Evolutionary conservation across 2,797 vertebrate genomes (phyloP), one percentile per base, ranked within the genome.

Genomic region (Cyclopterus lumpus): DNA sequence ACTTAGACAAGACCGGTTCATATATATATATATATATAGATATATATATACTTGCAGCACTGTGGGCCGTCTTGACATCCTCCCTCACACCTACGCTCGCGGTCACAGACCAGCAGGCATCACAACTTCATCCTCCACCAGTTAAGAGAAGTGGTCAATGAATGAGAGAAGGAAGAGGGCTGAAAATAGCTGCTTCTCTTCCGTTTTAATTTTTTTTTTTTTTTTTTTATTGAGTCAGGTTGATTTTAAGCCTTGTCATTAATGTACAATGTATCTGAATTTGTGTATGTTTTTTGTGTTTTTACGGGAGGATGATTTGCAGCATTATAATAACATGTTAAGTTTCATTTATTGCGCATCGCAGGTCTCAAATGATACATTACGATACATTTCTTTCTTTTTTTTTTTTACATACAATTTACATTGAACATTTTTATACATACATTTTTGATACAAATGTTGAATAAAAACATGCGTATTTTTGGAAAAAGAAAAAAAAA

Each of bases 161-260:
- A 70, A 9, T 49, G 32, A 55, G 11, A 9, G 10, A 5, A 15
- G 36, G 1, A 22, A 32, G 48, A 24, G 48, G 0, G 26, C 68
- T 76, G 10, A 65, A 78, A 80, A 83, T 71, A 68, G 30, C 15
- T 12, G 6, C 20, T 48, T 57, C 44, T 3, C 51, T 62, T 80
- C 69, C 73, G 69, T 12, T 38, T 38, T 34, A 28, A 28, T 28
- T 20, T 48, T 67, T 73, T 44, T 30, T 28, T 20, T 48, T 67
- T 73, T 44, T 30, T 53, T 53, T 26, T 26, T 6, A 26, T 26
- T 20, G 14, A 67, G 11, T 30, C 0, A 8, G n/a, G 60, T 28
- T 44, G 10, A 42, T 12, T 70, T 20, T 57, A 12, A 10, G 53
- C 32, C 9, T 0, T 28, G 15, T 8, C 14, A 32, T 9, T 20